Evolutionary conservation across 2,113 vertebrate genomes (phyloP).

Genomic region (Erythrolamprus reginae): DNA sequence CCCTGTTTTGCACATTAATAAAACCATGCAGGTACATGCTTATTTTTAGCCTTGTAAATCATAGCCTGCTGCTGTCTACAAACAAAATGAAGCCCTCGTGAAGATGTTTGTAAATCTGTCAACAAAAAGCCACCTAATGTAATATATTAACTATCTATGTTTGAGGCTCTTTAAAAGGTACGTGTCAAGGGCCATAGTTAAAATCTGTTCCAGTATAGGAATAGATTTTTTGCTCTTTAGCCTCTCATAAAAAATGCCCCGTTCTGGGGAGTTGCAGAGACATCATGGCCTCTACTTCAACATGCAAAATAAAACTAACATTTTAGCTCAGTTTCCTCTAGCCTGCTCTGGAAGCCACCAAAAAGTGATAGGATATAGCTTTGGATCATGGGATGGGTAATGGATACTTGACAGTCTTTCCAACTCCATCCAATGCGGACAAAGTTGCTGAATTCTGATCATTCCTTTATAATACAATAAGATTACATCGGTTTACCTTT

Average conservation of each 20-base stretch:
- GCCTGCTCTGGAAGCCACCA: not conserved
- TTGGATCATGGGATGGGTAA: not conserved
- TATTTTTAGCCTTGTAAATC: constrained; percentile 33
- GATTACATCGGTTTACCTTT: not conserved
- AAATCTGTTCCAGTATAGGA: not conserved
- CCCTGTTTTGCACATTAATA: constrained; percentile 20
- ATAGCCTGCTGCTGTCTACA: constrained; percentile 4
- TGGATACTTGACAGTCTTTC: not conserved
- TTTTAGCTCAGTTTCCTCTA: not conserved
- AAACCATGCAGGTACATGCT: constrained; percentile 8
- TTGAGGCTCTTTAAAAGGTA: not conserved
- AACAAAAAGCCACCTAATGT: not conserved
- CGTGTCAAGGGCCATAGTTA: not conserved
- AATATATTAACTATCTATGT: not conserved
- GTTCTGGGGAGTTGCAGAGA: not conserved
- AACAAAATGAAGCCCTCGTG: not conserved
- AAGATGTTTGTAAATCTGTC: not conserved
- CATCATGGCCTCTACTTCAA: not conserved
- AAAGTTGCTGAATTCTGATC: not conserved
- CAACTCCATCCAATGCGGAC: not conserved
- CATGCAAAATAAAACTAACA: not conserved
- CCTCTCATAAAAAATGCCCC: not conserved
- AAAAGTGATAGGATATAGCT: not conserved
- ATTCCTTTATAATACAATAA: not conserved
- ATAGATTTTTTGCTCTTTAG: not conserved